Evolutionary conservation across 1,140 invertebrate genomes (phyloP), one percentile per base, ranked within the genome.

Genomic region (Drosophila lacteicornis): DNA sequence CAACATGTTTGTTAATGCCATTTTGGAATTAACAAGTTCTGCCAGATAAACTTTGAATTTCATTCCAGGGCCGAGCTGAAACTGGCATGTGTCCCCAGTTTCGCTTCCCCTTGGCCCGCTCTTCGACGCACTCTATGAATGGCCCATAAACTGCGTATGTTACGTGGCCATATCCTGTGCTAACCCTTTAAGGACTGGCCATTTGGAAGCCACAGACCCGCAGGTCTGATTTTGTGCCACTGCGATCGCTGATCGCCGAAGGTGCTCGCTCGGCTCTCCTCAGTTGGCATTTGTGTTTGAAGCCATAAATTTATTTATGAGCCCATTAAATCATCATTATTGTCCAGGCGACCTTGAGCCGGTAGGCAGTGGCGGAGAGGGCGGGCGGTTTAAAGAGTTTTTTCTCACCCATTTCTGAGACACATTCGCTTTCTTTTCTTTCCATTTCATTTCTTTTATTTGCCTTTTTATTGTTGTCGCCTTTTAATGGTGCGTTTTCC

Each of bases 311-410:
- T 81, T 90, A 81, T 91, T 90, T 91, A 91, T 84, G 90, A 77
- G 67, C 59, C 90, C 75, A 91, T 91, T 91, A 91, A 91, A 91
- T 91, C 90, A 91, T 91, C 80, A 91, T 87, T 90, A 91, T 91
- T 86, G 78, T 90, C 70, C 61, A 46, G 61, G 46, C 83, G 90
- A 91, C 90, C 90, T 91, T 91, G 90, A 80, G 80, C 50, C 75
- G 65, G 75, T 88, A 82, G 75, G 56, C 59, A 33, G n/a, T 38
- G 43, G 58, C 67, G 45, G 69, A 57, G 45, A 2, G 43, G 27
- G 45, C 33, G 51, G 51, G 19, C 51, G 51, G 13, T 11, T 55
- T 38, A 55, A 55, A 55, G 46, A 67, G 17, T 61, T 62, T 57
- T 61, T 66, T 49, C 71, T 84, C 76, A 82, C 60, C 76, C 83